Conservation (phyloP, 92 coral and sea anemone species). For the Meandrina meandrites region DNA sequence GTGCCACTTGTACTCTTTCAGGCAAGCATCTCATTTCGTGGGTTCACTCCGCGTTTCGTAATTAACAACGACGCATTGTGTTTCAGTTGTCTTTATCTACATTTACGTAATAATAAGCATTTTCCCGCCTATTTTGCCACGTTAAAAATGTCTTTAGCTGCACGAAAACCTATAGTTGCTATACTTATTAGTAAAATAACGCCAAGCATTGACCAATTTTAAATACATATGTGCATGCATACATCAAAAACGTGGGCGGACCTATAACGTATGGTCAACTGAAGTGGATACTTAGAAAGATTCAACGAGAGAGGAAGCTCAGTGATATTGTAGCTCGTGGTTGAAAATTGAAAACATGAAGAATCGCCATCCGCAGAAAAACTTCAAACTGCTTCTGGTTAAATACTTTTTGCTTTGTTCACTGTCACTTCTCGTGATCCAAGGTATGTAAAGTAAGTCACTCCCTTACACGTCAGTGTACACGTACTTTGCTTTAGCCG, state of each 20-base stretch:
- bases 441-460: constrained; percentile 6
- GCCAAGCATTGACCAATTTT: not conserved
- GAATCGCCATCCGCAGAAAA: not conserved
- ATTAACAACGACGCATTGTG: not conserved
- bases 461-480: no score
- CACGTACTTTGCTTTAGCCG: no score
- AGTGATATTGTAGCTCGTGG: not conserved
- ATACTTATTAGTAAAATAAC: not conserved
- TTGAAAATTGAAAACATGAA: not conserved
- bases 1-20: not conserved
- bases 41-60: not conserved
- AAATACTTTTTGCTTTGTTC: not conserved
- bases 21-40: not conserved
- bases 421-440: not conserved
- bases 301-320: not conserved
- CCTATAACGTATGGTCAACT: not conserved
- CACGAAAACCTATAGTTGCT: not conserved
- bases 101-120: not conserved
- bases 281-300: not conserved
- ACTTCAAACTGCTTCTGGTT: not conserved
- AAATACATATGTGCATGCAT: not conserved
- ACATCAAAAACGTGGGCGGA: not conserved
- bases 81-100: not conserved
- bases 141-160: not conserved
- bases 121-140: not conserved